Percentiles rank a stretch among this genome's conserved stretches.
phyloP scores from a whole-genome alignment of 2,113 vertebrate species.

The Phylloscopus trochiloides region DNA sequence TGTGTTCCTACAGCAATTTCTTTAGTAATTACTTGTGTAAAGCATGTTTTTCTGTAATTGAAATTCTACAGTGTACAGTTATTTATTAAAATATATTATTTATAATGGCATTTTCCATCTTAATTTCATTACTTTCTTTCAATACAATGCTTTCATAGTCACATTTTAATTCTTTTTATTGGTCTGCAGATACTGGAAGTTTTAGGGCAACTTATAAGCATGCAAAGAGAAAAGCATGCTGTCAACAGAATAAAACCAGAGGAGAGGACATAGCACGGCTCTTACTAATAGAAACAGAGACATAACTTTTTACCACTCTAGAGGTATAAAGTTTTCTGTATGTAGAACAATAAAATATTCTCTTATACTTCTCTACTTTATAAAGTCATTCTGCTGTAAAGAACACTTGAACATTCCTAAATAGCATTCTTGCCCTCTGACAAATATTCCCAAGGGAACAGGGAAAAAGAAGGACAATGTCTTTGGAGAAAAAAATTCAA shows the following conservation, averaged over 20 bases:
- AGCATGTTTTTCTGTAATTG: conserved; percentile 68
- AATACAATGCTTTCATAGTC: background rate
- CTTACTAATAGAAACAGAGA: background rate
- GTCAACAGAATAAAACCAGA: background rate
- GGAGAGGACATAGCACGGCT: background rate
- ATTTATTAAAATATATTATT: conserved; percentile 68
- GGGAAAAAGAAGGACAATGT: background rate
- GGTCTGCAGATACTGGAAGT: background rate
- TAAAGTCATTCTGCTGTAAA: background rate
- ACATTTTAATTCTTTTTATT: background rate
- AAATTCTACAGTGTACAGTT: conserved; percentile 38
- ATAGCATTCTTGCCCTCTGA: background rate
- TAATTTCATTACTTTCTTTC: conserved; percentile 17
- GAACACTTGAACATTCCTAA: background rate
- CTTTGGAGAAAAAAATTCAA: background rate
- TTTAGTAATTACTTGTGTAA: conserved; percentile 63
- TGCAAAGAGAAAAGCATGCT: background rate
- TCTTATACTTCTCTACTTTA: background rate
- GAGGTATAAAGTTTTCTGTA: background rate
- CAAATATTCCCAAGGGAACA: background rate
- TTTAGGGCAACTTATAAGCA: background rate
- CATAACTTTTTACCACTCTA: background rate
- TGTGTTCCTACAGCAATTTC: conserved; percentile 57
- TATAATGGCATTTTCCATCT: conserved; percentile 42
- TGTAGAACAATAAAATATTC: background rate